Evolutionary conservation across 2,888 invertebrate species (phyloP).

Genomic region (Sphecodes monilicornis): DNA sequence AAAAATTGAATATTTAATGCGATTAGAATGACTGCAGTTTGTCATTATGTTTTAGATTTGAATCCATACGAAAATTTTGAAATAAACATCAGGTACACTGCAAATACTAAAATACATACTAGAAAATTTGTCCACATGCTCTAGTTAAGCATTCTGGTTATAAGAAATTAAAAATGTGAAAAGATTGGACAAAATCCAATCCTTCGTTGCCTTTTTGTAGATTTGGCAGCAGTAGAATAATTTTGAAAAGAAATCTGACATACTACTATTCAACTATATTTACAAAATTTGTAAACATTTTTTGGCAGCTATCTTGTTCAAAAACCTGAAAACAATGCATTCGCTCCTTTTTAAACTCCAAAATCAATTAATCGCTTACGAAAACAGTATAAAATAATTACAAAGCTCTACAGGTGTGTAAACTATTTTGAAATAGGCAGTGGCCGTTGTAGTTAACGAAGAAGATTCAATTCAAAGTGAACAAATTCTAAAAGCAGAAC

Average conservation of each 20-base stretch:
- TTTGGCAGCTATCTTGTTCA: background rate
- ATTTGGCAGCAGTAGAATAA: background rate
- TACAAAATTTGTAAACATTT: background rate
- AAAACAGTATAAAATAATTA: background rate
- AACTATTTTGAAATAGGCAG: background rate
- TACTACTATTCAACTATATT: background rate
- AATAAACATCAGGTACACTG: background rate
- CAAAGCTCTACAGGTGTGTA: background rate
- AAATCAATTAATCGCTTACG: background rate
- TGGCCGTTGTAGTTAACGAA: background rate
- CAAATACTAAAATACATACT: background rate
- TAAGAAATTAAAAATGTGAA: too few species aligned
- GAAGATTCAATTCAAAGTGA: background rate
- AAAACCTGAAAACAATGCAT: background rate
- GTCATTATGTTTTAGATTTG: too few species aligned
- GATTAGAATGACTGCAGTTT: too few species aligned
- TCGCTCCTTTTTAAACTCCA: background rate
- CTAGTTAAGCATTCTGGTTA: too few species aligned
- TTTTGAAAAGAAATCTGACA: background rate
- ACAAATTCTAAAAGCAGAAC: background rate
- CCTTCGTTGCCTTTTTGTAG: too few species aligned
- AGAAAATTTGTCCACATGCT: too few species aligned
- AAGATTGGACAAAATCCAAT: too few species aligned
- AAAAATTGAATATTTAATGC: too few species aligned
- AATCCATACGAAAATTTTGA: too few species aligned